Conservation (phyloP, 2,797 vertebrate species). For the Cryptoprocta ferox region DNA sequence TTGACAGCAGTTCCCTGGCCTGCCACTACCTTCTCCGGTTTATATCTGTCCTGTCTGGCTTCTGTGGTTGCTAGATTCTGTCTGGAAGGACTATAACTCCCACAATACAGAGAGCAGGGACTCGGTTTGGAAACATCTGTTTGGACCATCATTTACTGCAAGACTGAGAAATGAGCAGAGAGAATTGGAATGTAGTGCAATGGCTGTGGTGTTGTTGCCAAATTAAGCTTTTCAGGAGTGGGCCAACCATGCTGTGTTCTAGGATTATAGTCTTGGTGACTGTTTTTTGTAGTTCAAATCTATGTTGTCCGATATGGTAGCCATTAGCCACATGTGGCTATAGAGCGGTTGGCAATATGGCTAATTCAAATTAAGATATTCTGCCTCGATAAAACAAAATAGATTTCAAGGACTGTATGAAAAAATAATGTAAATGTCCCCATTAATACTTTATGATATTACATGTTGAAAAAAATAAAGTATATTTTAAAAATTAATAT, state of each 20-base stretch:
- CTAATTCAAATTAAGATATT: neutral
- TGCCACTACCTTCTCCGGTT: neutral
- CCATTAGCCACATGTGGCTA: neutral
- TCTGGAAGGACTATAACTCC: neutral
- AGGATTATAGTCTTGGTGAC: neutral
- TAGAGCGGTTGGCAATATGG: neutral
- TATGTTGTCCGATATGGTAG: neutral
- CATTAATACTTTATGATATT: constrained; percentile 15
- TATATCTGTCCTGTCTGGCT: neutral
- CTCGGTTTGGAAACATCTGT: neutral
- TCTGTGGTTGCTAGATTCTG: neutral
- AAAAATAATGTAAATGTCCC: neutral
- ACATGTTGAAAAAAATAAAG: constrained; percentile 24
- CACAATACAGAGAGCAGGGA: neutral
- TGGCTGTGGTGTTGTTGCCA: neutral
- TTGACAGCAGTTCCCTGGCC: constrained; percentile 36
- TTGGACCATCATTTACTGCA: neutral
- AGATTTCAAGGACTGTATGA: neutral
- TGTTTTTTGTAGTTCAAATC: neutral
- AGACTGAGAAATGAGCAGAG: neutral
- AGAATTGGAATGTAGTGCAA: neutral
- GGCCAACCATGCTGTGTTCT: neutral
- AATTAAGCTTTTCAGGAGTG: neutral
- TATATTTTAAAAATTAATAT: neutral
- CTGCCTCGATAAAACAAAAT: neutral